Percentiles rank a stretch among this genome's conserved stretches.
Evolutionary conservation across 2,888 invertebrate species (phyloP).

Genomic region (Cephus spinipes): DNA sequence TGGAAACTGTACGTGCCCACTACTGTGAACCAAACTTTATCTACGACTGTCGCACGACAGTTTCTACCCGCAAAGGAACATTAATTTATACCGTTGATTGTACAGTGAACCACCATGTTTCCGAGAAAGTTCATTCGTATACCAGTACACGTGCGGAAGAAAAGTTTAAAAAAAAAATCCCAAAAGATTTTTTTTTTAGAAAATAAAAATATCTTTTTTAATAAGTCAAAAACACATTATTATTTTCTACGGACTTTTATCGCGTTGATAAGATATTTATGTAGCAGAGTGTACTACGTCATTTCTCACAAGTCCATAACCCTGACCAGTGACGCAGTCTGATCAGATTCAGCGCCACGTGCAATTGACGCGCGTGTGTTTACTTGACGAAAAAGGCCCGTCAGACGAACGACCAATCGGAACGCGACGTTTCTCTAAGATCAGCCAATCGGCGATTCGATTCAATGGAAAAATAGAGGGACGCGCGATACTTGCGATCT

Average conservation of each 20-base stretch:
- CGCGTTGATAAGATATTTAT: not conserved
- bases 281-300: not conserved
- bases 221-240: not conserved
- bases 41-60: not conserved
- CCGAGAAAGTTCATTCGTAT: not conserved
- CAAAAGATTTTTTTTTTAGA: not conserved
- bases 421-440: not conserved
- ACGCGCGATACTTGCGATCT: not conserved
- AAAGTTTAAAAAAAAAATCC: no score
- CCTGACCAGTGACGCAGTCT: not conserved
- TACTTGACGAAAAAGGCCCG: not conserved
- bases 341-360: not conserved
- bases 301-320: not conserved
- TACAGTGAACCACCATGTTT: not conserved
- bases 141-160: not conserved
- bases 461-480: not conserved
- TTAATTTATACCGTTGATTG: not conserved
- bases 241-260: not conserved
- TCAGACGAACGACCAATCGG: not conserved
- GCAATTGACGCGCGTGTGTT: not conserved
- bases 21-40: not conserved
- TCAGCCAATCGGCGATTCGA: not conserved
- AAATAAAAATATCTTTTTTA: not conserved
- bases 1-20: constrained; percentile 1
- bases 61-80: not conserved